phyloP scores from a whole-genome alignment of 2,797 vertebrate species.

The Pseudotriccus pelzelni region DNA sequence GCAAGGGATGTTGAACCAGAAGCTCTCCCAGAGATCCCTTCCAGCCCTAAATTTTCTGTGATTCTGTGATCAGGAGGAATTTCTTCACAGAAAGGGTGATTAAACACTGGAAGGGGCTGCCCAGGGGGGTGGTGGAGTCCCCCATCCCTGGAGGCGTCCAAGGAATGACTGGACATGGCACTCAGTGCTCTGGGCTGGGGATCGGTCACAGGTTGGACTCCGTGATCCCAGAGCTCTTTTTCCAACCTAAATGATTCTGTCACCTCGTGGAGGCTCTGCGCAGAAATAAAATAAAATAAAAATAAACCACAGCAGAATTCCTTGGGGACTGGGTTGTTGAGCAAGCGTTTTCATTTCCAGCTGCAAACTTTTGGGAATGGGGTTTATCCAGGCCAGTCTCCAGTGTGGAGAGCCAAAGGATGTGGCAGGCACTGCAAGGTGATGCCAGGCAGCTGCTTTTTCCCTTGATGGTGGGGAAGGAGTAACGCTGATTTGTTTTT shows the following conservation, averaged over 20 bases:
- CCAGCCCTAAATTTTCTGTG: neutral
- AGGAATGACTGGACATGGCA: accelerated
- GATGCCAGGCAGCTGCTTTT: neutral
- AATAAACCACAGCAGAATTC: accelerated
- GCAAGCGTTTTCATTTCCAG: neutral
- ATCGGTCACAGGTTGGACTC: accelerated
- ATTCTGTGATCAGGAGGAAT: neutral
- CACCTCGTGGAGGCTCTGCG: neutral
- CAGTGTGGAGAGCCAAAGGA: too few relatives aligned
- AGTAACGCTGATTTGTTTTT: neutral
- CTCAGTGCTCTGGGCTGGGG: neutral
- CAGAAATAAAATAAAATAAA: neutral
- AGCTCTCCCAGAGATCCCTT: neutral
- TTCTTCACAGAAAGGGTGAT: neutral
- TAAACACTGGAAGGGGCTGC: neutral
- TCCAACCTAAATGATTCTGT: neutral
- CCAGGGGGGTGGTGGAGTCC: neutral
- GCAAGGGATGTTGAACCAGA: neutral
- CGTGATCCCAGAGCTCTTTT: neutral
- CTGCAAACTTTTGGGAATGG: neutral
- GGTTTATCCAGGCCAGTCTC: neutral
- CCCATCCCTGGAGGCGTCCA: neutral
- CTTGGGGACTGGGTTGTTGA: accelerated
- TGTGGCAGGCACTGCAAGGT: accelerated
- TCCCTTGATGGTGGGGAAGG: neutral